Conservation (phyloP, 2,113 vertebrate genomes). For the Toxostoma redivivum region DNA sequence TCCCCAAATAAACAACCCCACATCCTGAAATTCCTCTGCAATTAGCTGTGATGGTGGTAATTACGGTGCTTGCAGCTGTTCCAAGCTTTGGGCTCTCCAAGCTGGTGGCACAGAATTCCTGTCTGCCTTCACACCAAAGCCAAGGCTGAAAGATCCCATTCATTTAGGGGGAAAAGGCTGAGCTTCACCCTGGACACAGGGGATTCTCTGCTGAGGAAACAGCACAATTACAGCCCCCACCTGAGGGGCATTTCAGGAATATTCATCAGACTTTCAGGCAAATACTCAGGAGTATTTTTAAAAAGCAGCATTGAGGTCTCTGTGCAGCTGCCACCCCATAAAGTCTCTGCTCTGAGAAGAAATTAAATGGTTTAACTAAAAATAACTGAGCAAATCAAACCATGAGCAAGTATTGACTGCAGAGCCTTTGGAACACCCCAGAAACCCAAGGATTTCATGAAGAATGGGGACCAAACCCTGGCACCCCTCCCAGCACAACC, state of each 20-base stretch:
- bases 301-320: neutral
- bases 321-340: neutral
- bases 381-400: constrained; percentile 31
- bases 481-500: neutral
- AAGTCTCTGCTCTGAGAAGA: neutral
- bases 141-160: neutral
- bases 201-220: neutral
- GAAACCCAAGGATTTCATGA: neutral
- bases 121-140: neutral
- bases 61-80: neutral
- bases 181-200: neutral
- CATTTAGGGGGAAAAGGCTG: neutral
- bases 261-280: neutral
- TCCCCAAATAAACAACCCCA: neutral
- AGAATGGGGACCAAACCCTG: neutral
- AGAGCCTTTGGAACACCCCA: constrained; percentile 40
- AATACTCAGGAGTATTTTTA: neutral
- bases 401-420: neutral
- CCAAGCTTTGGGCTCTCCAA: neutral
- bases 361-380: neutral
- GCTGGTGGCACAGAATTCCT: neutral
- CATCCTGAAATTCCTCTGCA: constrained; percentile 6
- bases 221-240: neutral
- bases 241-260: neutral
- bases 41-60: constrained; percentile 4